Base-by-base conservation (phyloP, 2,113 vertebrate species). In the Solea solea region DNA sequence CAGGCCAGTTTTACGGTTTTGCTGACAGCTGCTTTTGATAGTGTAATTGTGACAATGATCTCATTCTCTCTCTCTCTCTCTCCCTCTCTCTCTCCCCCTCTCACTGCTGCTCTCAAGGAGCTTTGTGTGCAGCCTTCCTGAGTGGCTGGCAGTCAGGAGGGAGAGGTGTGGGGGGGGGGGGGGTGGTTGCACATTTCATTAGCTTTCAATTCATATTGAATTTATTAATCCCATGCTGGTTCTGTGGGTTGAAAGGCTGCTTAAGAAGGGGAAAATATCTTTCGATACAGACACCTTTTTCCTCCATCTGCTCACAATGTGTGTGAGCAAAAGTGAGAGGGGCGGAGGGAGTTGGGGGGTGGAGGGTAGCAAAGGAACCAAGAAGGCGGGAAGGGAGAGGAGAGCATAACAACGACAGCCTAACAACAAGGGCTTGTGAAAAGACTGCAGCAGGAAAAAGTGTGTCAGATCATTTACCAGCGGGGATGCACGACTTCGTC, bases 181-280 rank as follows among this genome's bases (percentile, higher is more conserved):
- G 61, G 39, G 78, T 80, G 72, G 65, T 76, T 39, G 78, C 77
- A 81, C 82, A 88, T 90, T 91, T 92, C 82, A 92, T 93, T 92
- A 92, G 85, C 88, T 87, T 85, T 87, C 86, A 89, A 87, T 92
- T 91, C 89, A 91, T 89, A 86, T 88, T 92, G 88, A 88, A 90
- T 92, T 83, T 93, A 93, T 94, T 92, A 93, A 89, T 92, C 88
- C 84, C 90, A 87, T 72, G 88, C 88, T 92, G 88, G 76, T 89
- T 87, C 81, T 87, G 81, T 82, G 71, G 72, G 72, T 65, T 84
- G 72, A 88, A 85, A 82, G 76, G 75, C 83, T 74, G 80, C 76
- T 83, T 88, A 80, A 80, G 72, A 69, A 68, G 53, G 62, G 56
- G 65, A 28, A 70, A 82, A 76, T 82, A 82, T 83, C 72, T 73